These are phyloP conservation scores for Mesopsocus fuscifrons DNA, from an alignment of 2,888 invertebrate species.

Conservation along the genomic window DNA sequence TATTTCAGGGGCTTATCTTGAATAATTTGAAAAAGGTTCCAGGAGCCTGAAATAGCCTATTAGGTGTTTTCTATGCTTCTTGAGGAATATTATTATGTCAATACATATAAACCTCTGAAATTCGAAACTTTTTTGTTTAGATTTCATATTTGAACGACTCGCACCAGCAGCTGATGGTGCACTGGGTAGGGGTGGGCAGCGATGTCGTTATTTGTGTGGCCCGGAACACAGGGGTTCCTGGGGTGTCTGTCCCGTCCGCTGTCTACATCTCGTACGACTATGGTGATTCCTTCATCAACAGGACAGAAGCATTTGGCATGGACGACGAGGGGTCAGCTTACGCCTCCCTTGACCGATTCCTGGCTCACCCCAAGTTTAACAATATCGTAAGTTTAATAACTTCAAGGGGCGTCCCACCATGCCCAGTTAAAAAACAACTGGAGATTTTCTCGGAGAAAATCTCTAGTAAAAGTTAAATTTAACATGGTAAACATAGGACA, in stretches of 20 bases:
- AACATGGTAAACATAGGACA: too few species aligned
- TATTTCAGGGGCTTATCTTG: too few species aligned
- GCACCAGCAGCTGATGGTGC: slow-evolving; percentile 77
- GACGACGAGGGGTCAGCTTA: slow-evolving; percentile 29
- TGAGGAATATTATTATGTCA: too few species aligned
- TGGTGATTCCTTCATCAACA: slow-evolving; percentile 58
- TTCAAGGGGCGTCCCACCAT: too few species aligned
- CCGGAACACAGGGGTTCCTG: slow-evolving; percentile 30
- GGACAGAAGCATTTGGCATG: slow-evolving; percentile 44
- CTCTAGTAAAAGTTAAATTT: too few species aligned
- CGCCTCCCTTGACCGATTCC: slow-evolving; percentile 65
- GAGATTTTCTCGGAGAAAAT: too few species aligned
- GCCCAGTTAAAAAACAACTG: too few species aligned
- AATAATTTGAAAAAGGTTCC: too few species aligned
- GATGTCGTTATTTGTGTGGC: slow-evolving; percentile 66
- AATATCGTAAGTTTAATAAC: slow-evolving; percentile 48
- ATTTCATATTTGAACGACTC: slow-evolving; percentile 60
- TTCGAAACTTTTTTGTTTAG: slow-evolving; percentile 29
- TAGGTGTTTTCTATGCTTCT: too few species aligned
- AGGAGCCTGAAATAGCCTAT: too few species aligned
- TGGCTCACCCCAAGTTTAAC: slow-evolving; percentile 62
- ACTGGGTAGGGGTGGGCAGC: slow-evolving; percentile 80
- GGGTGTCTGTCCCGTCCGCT: slow-evolving; percentile 35
- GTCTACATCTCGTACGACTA: slow-evolving; percentile 78
- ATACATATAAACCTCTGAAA: neutral